Evolutionary conservation across 1,140 invertebrate species (phyloP).

Genomic region (Drosophila paulistorum): DNA sequence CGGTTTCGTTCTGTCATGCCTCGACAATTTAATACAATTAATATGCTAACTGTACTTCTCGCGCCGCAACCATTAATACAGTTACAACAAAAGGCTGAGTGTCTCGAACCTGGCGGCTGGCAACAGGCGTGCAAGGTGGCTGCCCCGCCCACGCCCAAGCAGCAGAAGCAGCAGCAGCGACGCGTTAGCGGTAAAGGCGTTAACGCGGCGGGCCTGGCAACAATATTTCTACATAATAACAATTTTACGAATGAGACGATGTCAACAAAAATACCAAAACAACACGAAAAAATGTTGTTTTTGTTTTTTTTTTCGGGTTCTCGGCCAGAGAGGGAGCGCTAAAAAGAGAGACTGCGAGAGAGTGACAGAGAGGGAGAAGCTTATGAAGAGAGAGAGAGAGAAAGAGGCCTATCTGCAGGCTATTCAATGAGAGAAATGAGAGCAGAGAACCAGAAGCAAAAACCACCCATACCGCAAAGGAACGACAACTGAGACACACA

Average conservation of each 20-base stretch:
- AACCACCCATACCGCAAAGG: neutral
- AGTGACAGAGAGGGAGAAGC: slow-evolving; percentile 16
- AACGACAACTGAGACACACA: no score
- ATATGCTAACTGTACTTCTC: slow-evolving; percentile 80
- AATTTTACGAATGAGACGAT: slow-evolving; percentile 77
- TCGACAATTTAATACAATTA: slow-evolving; percentile 77
- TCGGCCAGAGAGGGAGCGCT: slow-evolving; percentile 14
- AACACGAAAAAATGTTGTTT: slow-evolving; percentile 53
- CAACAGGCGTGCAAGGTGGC: slow-evolving; percentile 73
- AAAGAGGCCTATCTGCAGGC: slow-evolving; percentile 7
- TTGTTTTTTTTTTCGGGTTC: neutral
- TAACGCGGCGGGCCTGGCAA: slow-evolving; percentile 36
- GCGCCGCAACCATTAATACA: slow-evolving; percentile 52
- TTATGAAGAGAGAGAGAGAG: slow-evolving; percentile 17
- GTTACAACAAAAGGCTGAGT: slow-evolving; percentile 57
- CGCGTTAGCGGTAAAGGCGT: neutral
- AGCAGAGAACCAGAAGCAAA: slow-evolving; percentile 19
- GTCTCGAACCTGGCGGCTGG: slow-evolving; percentile 57
- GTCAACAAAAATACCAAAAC: slow-evolving; percentile 82
- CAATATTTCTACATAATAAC: slow-evolving; percentile 26
- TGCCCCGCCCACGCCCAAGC: slow-evolving; percentile 24
- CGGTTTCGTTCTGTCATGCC: slow-evolving; percentile 48
- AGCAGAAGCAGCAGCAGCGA: no score
- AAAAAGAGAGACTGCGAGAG: slow-evolving; percentile 21
- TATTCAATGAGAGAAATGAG: slow-evolving; percentile 18